A percentile compares a stretch with the other conserved stretches of the same genome.
phyloP scores from a whole-genome alignment of 2,113 vertebrate genomes.

The Chelonoidis abingdonii region DNA sequence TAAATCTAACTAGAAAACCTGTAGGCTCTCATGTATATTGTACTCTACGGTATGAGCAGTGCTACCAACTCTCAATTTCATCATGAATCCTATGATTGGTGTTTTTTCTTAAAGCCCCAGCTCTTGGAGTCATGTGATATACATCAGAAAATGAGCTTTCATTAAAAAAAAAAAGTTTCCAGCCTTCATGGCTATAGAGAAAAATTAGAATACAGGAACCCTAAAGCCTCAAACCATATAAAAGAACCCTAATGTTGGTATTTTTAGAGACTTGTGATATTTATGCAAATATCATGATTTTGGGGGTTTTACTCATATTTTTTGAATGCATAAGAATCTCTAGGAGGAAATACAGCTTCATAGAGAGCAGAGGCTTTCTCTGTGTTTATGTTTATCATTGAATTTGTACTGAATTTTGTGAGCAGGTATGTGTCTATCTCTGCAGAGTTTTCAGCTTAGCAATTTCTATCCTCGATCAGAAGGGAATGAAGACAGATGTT shows the following conservation, averaged over 20 bases:
- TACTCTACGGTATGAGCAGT: not conserved
- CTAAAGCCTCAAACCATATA: not conserved
- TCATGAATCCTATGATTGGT: not conserved
- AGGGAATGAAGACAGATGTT: not conserved
- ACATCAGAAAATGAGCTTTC: not conserved
- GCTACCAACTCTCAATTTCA: not conserved
- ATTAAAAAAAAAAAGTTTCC: not conserved
- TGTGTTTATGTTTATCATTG: not conserved
- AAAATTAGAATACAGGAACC: not conserved
- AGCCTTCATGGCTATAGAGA: not conserved
- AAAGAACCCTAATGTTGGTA: not conserved
- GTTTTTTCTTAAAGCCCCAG: slow-evolving; percentile 16
- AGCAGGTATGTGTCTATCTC: not conserved
- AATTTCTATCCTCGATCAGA: not conserved
- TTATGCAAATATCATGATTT: not conserved
- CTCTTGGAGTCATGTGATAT: not conserved
- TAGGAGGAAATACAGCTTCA: not conserved
- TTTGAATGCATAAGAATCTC: not conserved
- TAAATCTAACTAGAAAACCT: no score
- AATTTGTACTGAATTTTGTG: not conserved
- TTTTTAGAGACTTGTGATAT: not conserved
- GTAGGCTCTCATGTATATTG: not conserved
- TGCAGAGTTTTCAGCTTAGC: not conserved
- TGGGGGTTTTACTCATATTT: not conserved
- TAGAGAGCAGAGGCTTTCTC: not conserved